These are phyloP conservation scores for Synchiropus splendidus DNA, from an alignment of 2,113 vertebrate genomes.

Conservation along the genomic window DNA sequence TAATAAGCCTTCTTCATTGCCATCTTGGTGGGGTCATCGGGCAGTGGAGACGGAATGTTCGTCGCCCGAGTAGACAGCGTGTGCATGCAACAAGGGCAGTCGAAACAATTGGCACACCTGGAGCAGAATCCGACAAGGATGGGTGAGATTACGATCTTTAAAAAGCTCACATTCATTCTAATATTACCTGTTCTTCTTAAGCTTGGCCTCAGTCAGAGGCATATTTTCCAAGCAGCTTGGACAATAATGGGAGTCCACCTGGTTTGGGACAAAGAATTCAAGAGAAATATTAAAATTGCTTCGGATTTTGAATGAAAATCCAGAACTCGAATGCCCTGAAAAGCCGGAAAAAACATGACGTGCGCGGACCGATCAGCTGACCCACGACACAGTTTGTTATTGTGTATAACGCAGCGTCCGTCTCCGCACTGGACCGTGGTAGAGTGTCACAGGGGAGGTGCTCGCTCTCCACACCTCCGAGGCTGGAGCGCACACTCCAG, in stretches of 20 bases:
- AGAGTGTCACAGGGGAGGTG: too few relatives aligned
- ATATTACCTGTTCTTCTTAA: constrained; percentile 92
- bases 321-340: too few relatives aligned
- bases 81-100: constrained; percentile 98
- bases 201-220: constrained; percentile 97
- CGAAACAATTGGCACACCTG: constrained; percentile 97
- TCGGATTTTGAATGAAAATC: too few relatives aligned
- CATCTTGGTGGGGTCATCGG: constrained; percentile 92
- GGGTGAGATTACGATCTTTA: neutral
- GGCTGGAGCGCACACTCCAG: too few relatives aligned
- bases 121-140: constrained; percentile 1
- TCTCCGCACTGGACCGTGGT: too few relatives aligned
- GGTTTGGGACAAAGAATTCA: constrained; percentile 8
- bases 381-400: too few relatives aligned
- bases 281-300: too few relatives aligned
- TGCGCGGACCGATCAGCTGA: too few relatives aligned
- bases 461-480: too few relatives aligned
- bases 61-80: constrained; percentile 95
- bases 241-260: constrained; percentile 99
- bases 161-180: neutral
- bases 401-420: too few relatives aligned
- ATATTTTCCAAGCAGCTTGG: constrained; percentile 98
- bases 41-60: constrained; percentile 87
- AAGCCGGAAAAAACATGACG: too few relatives aligned
- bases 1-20: constrained; percentile 98